Conservation (phyloP, 2,797 vertebrate genomes). For the Erpetoichthys calabaricus region DNA sequence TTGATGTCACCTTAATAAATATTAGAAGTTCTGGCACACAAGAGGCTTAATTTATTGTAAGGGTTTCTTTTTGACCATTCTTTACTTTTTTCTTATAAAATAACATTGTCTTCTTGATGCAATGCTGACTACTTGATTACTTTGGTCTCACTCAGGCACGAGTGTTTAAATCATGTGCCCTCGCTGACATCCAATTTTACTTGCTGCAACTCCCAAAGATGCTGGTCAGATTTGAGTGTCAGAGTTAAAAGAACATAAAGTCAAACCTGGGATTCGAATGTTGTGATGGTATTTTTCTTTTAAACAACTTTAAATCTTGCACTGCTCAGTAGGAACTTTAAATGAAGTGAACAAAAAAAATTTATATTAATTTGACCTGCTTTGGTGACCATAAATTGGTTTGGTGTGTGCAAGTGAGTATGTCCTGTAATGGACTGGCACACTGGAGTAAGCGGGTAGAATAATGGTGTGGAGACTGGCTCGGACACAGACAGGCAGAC, state of each 20-base stretch:
- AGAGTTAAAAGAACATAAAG: background rate
- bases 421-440: too few species aligned
- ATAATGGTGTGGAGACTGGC: too few species aligned
- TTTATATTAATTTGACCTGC: too few species aligned
- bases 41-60: background rate
- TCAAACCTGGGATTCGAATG: too few species aligned
- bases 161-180: background rate
- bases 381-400: too few species aligned
- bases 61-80: background rate
- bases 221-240: background rate
- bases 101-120: background rate
- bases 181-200: background rate
- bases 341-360: too few species aligned
- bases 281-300: background rate
- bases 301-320: background rate
- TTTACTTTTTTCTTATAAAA: background rate
- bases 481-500: too few species aligned
- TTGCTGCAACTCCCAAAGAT: background rate
- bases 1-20: background rate
- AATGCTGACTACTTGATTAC: background rate
- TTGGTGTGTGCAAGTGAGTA: too few species aligned
- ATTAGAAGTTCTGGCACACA: background rate
- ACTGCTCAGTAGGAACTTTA: too few species aligned
- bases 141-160: background rate
- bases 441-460: too few species aligned